A percentile compares a stretch with the other conserved stretches of the same genome.
Conservation (phyloP, 2,797 vertebrate genomes). For the Pseudocheirus occidentalis region DNA sequence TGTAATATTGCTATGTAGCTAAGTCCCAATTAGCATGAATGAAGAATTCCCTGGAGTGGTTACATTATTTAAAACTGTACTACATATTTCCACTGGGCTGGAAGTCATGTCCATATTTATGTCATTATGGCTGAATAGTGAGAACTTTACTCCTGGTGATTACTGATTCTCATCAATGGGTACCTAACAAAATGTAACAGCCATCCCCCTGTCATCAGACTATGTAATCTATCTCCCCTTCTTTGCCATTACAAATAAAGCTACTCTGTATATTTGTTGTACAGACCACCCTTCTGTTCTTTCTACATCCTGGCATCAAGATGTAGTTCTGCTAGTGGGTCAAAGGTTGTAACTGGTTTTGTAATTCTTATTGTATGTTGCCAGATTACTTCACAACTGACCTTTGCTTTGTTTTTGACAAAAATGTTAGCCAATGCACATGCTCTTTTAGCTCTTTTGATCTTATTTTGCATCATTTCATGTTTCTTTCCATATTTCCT, state of each 20-base stretch:
- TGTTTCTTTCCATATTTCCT: neutral
- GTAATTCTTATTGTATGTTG: neutral
- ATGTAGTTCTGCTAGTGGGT: neutral
- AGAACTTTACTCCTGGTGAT: neutral
- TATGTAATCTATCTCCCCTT: neutral
- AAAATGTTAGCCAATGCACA: neutral
- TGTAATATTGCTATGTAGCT: neutral
- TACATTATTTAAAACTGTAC: neutral
- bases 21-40: neutral
- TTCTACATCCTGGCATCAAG: neutral
- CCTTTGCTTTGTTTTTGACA: neutral
- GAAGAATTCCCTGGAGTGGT: neutral
- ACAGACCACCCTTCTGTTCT: neutral
- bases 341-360: neutral
- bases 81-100: neutral
- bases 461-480: neutral
- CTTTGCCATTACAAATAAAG: neutral
- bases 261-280: neutral
- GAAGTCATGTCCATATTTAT: neutral
- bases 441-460: neutral
- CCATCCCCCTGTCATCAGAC: neutral
- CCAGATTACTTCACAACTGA: neutral
- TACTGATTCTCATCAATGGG: neutral
- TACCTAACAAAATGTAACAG: neutral
- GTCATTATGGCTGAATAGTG: neutral